Percentiles rank a stretch among this genome's conserved stretches.
phyloP scores from a whole-genome alignment of 2,797 vertebrate species.

The Sebastes wilsoni region DNA sequence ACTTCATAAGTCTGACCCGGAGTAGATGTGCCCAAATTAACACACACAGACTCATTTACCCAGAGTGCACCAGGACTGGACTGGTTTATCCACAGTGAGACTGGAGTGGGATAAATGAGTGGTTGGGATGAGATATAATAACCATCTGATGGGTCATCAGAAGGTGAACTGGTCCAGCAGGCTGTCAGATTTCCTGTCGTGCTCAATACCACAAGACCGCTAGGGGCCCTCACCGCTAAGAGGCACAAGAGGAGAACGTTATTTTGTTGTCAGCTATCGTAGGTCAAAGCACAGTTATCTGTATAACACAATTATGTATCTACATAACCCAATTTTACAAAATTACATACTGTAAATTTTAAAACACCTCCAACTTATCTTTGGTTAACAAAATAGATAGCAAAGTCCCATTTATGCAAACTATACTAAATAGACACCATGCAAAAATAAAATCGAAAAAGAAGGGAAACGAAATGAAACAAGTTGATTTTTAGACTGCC shows the following conservation, averaged over 20 bases:
- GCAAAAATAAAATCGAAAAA: too few species aligned
- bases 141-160: constrained; percentile 62
- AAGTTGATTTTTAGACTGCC: too few species aligned
- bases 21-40: constrained; percentile 77
- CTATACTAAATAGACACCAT: not conserved
- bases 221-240: constrained; percentile 82
- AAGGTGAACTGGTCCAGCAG: constrained; percentile 78
- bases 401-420: not conserved
- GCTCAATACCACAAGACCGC: constrained; percentile 72
- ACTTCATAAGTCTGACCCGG: constrained; percentile 87
- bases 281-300: not conserved
- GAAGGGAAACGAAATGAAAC: too few species aligned
- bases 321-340: too few species aligned
- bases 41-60: constrained; percentile 73
- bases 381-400: not conserved
- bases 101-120: constrained; percentile 10
- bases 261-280: not conserved
- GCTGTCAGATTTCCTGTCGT: constrained; percentile 76
- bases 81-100: constrained; percentile 67
- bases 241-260: constrained; percentile 9
- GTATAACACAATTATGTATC: not conserved
- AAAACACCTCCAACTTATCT: too few species aligned
- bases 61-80: constrained; percentile 60
- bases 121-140: constrained; percentile 79
- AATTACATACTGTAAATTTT: not conserved